These are phyloP conservation scores for Tinamus guttatus DNA, from an alignment of 2,113 vertebrate species.

Conservation along the genomic window DNA sequence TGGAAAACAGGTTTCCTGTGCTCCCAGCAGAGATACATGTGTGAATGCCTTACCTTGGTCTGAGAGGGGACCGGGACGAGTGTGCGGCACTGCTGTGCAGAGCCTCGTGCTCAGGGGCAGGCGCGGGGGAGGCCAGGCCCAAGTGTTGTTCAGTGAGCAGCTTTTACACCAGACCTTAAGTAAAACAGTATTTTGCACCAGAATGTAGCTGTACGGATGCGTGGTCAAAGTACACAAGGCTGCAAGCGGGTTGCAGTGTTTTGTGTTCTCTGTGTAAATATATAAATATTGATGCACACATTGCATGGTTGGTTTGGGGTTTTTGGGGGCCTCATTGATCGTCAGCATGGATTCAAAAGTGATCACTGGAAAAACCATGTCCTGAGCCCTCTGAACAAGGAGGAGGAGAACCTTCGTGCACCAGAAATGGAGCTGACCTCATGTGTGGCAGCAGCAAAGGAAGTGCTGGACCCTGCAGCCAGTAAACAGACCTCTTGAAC, in stretches of 20 bases:
- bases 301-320: slow-evolving; percentile 57
- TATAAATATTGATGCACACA: slow-evolving; percentile 51
- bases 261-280: slow-evolving; percentile 61
- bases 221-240: neutral
- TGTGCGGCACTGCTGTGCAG: too few species aligned
- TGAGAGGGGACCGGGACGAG: neutral
- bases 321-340: slow-evolving; percentile 26
- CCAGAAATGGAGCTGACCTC: slow-evolving; percentile 21
- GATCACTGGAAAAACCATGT: slow-evolving; percentile 17
- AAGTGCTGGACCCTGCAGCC: slow-evolving; percentile 46
- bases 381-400: slow-evolving; percentile 50
- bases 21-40: neutral
- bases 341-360: slow-evolving; percentile 30
- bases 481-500: slow-evolving; percentile 62
- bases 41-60: slow-evolving; percentile 26
- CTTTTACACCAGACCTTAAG: slow-evolving; percentile 37
- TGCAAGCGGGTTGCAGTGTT: neutral
- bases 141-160: neutral
- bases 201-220: slow-evolving; percentile 45
- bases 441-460: slow-evolving; percentile 25
- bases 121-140: neutral
- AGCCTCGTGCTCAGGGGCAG: neutral
- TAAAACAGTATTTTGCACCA: neutral
- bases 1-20: slow-evolving; percentile 1
- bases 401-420: slow-evolving; percentile 19